Evolutionary conservation across 2,113 vertebrate species (phyloP), one percentile per base, ranked within the genome.

Genomic region (Ceyx margarethae): DNA sequence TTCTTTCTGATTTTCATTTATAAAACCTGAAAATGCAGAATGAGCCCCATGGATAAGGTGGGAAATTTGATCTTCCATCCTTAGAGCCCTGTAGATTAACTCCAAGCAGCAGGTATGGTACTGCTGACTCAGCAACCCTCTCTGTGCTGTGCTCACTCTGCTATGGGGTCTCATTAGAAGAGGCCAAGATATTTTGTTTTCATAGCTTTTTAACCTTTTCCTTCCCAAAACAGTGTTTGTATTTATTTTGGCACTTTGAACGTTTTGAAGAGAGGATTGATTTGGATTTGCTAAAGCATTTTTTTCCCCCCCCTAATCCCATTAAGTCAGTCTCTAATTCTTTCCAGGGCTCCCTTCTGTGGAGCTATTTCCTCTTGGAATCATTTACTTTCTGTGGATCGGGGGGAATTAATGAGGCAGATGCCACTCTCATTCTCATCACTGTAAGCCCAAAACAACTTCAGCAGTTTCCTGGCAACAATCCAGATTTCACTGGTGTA

Each of bases 171-270:
- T 23, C 58, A 81, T 78, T 87, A 95, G 89, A 96, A 92, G 66
- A 94, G 81, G 56, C 83, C 8, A 21, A 91, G 80, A 89, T 68
- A 51, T 23, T 95, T 86, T 96, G 89, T 94, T 97, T 97, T 93
- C 83, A 42, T 96, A 94, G 93, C 93, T 96, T 96, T 94, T 98
- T 97, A 97, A 98, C 97, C 87, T 97, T 94, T 96, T 97, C 95
- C 88, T 96, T 96, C 74, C 96, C 95, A 93, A 95, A 97, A 89
- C 75, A 95, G 73, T 89, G 91, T 88, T 94, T 33, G 3, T 93
- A 84, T 97, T 97, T 97, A 91, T 94, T 90, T 96, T 96, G 96
- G 95, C 94, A 89, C 68, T 65, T 91, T 85, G 26, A 43, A 12
- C 45, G 48, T 56, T 91, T 71, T 26, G 86, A 95, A 91, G 82